These are phyloP conservation scores for Gopherus flavomarginatus DNA, from an alignment of 2,113 vertebrate genomes.

Conservation along the genomic window DNA sequence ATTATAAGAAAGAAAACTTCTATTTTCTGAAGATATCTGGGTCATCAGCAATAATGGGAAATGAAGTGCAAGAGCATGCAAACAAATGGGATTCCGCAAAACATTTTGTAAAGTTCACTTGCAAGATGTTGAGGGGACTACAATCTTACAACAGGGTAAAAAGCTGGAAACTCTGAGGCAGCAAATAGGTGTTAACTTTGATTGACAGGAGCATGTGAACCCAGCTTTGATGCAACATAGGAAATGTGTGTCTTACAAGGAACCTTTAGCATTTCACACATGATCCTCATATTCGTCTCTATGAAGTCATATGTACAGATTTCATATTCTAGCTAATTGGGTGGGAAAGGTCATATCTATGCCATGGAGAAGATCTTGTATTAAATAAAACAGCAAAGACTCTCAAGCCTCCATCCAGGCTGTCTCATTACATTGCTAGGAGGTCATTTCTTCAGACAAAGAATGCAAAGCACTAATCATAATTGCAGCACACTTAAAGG, in stretches of 20 bases:
- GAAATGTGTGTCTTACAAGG: neutral
- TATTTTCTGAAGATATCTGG: slow-evolving; percentile 53
- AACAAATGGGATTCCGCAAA: slow-evolving; percentile 49
- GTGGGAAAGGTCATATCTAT: slow-evolving; percentile 67
- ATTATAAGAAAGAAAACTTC: neutral
- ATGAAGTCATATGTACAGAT: slow-evolving; percentile 38
- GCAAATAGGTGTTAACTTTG: slow-evolving; percentile 49
- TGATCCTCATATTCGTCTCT: neutral
- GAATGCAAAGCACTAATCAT: slow-evolving; percentile 71
- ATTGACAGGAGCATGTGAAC: slow-evolving; percentile 40
- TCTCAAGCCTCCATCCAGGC: neutral
- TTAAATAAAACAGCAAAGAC: neutral
- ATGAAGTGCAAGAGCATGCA: slow-evolving; percentile 41
- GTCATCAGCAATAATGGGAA: slow-evolving; percentile 52
- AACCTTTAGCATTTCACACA: slow-evolving; percentile 40
- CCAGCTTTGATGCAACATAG: slow-evolving; percentile 11
- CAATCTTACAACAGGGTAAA: slow-evolving; percentile 45
- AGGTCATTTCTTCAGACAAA: slow-evolving; percentile 67
- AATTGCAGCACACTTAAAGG: slow-evolving; percentile 79
- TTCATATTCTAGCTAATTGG: slow-evolving; percentile 68
- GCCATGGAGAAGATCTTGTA: slow-evolving; percentile 38
- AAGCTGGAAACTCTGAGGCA: slow-evolving; percentile 64
- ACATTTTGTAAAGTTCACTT: slow-evolving; percentile 38
- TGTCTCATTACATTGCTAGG: slow-evolving; percentile 74
- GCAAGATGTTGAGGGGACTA: slow-evolving; percentile 25